Conservation (phyloP, 2,888 invertebrate species). For the Tholera decimalis region DNA sequence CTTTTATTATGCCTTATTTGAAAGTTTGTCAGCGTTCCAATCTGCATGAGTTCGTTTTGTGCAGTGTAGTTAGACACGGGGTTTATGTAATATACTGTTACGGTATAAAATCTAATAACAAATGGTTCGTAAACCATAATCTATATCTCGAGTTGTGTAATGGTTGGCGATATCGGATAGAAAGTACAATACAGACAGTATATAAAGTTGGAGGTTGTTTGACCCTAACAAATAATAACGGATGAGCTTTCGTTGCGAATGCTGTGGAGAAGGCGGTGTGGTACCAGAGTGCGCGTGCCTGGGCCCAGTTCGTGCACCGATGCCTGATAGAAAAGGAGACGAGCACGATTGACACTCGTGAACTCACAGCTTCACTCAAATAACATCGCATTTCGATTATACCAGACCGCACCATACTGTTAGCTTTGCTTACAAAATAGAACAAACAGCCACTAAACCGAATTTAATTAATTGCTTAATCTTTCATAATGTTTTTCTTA, state of each 20-base stretch:
- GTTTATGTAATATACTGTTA: slow-evolving; percentile 72
- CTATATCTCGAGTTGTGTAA: slow-evolving; percentile 79
- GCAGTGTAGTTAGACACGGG: slow-evolving; percentile 68
- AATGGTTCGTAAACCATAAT: slow-evolving; percentile 75
- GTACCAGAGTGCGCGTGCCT: slow-evolving; percentile 66
- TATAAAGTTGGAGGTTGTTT: slow-evolving; percentile 71
- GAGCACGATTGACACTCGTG: slow-evolving; percentile 84
- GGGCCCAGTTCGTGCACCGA: slow-evolving; percentile 82
- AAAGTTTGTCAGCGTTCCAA: slow-evolving; percentile 68
- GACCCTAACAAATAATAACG: slow-evolving; percentile 77
- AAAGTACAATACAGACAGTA: slow-evolving; percentile 80
- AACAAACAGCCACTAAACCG: slow-evolving; percentile 8
- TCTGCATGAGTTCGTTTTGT: slow-evolving; percentile 65
- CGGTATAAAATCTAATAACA: slow-evolving; percentile 71
- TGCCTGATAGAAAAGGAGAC: slow-evolving; percentile 84
- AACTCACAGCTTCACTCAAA: slow-evolving; percentile 76
- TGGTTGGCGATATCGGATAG: slow-evolving; percentile 85
- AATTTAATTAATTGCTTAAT: slow-evolving; percentile 25
- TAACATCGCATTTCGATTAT: slow-evolving; percentile 75
- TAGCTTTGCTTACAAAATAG: slow-evolving; percentile 24
- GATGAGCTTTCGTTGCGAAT: slow-evolving; percentile 63
- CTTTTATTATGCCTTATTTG: slow-evolving; percentile 61
- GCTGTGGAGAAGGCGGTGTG: slow-evolving; percentile 42
- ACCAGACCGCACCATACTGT: slow-evolving; percentile 50
- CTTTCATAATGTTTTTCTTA: slow-evolving; percentile 9